phyloP scores from a whole-genome alignment of 2,113 vertebrate species.

The Pygoscelis antarcticus region DNA sequence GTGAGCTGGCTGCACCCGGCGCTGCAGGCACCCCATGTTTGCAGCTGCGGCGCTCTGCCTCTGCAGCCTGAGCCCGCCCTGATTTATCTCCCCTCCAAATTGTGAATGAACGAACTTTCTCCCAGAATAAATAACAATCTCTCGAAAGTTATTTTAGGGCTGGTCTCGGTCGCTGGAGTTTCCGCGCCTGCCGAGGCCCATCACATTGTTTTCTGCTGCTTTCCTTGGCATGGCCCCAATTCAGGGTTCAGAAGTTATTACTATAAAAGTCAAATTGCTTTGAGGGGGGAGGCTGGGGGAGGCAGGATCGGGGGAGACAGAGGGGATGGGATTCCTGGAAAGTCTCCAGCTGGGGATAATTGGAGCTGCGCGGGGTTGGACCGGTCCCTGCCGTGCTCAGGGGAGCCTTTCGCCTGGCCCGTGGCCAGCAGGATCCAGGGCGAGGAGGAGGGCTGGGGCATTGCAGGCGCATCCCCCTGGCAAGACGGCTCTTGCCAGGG shows the following conservation, averaged over 20 bases:
- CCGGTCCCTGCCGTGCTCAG: not conserved
- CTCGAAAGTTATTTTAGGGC: slow-evolving; percentile 65
- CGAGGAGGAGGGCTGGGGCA: not conserved
- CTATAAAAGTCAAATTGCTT: slow-evolving; percentile 71
- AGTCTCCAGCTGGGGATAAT: slow-evolving; percentile 35
- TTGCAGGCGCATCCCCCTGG: not conserved
- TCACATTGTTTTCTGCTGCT: slow-evolving; percentile 69
- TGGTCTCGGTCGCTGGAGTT: slow-evolving; percentile 45
- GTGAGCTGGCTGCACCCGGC: not conserved
- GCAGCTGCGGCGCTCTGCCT: not conserved
- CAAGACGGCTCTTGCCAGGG: not conserved
- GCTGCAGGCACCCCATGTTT: not conserved
- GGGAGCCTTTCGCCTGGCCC: slow-evolving; percentile 6
- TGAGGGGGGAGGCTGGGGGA: not conserved
- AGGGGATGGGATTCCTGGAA: slow-evolving; percentile 49
- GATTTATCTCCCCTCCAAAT: slow-evolving; percentile 24
- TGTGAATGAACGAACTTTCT: slow-evolving; percentile 68
- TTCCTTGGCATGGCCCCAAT: slow-evolving; percentile 58
- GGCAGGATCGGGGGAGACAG: not conserved
- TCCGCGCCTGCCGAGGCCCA: slow-evolving; percentile 57
- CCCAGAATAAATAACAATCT: slow-evolving; percentile 62
- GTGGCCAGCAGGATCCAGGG: not conserved
- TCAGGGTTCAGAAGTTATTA: slow-evolving; percentile 69
- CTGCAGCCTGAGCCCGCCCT: not conserved
- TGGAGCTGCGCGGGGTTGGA: slow-evolving; percentile 18